These are phyloP conservation scores for Tridacna crocea DNA, from an alignment of 2,888 invertebrate genomes.

Conservation along the genomic window DNA sequence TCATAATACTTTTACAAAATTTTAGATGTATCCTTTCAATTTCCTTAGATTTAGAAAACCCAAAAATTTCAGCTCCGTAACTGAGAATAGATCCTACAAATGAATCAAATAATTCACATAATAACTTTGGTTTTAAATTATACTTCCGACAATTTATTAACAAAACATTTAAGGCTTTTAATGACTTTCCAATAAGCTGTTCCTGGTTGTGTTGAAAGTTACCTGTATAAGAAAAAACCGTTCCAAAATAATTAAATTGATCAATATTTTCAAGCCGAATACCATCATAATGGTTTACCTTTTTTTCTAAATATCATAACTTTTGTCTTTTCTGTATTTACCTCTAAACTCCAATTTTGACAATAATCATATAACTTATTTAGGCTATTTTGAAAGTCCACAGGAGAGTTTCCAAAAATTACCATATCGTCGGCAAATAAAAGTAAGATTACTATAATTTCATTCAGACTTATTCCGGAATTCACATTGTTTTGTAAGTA, in stretches of 20 bases:
- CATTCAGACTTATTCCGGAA: slow-evolving; percentile 1
- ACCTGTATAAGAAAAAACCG: slow-evolving; percentile 29
- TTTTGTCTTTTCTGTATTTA: slow-evolving; percentile 13
- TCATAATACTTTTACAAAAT: neutral
- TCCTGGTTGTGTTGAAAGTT: slow-evolving; percentile 25
- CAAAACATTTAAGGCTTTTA: slow-evolving; percentile 30
- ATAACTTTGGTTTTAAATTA: slow-evolving; percentile 10
- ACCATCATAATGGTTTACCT: neutral
- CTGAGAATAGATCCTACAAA: slow-evolving; percentile 28
- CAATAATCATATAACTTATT: slow-evolving; percentile 3
- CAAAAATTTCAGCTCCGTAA: slow-evolving; percentile 4
- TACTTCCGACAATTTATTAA: slow-evolving; percentile 8
- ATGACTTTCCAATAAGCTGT: slow-evolving; percentile 13
- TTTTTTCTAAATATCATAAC: slow-evolving; percentile 12
- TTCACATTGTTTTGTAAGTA: slow-evolving; percentile 10
- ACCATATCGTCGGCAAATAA: slow-evolving; percentile 30
- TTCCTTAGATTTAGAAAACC: neutral
- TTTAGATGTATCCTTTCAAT: slow-evolving; percentile 9
- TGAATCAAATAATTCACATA: slow-evolving; percentile 36
- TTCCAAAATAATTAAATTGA: slow-evolving; percentile 33
- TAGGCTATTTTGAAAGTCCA: slow-evolving; percentile 9
- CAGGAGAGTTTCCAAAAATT: neutral
- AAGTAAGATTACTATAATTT: neutral
- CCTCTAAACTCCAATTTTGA: slow-evolving; percentile 13
- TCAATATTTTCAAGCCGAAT: slow-evolving; percentile 20